A percentile compares a stretch with the other conserved stretches of the same genome.
phyloP scores from a whole-genome alignment of 2,888 invertebrate species.

The Lasiommata megera region DNA sequence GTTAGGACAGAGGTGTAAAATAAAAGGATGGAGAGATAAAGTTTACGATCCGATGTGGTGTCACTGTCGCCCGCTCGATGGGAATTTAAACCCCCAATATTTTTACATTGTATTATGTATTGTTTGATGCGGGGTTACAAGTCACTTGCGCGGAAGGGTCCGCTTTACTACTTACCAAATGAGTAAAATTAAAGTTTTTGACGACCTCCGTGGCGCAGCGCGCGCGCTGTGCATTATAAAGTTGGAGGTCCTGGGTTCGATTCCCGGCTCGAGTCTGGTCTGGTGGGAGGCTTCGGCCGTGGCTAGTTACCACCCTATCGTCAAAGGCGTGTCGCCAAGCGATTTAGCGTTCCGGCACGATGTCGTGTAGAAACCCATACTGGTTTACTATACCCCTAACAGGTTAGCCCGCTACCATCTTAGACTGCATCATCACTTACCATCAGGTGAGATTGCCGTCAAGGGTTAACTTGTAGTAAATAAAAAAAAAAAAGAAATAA shows the following conservation, averaged over 20 bases:
- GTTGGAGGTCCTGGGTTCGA: not conserved
- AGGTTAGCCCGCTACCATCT: too few relatives aligned
- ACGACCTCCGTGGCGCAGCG: not conserved
- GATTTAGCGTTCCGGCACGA: too few relatives aligned
- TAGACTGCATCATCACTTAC: too few relatives aligned
- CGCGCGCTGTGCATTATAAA: not conserved
- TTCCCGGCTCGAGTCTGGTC: not conserved
- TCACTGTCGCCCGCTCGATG: constrained; percentile 56
- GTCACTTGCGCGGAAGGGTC: not conserved
- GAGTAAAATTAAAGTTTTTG: not conserved
- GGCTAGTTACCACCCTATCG: too few relatives aligned
- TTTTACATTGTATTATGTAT: constrained; percentile 47
- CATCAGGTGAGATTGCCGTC: too few relatives aligned
- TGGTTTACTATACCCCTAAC: too few relatives aligned
- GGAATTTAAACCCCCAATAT: constrained; percentile 60
- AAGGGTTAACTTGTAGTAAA: too few relatives aligned
- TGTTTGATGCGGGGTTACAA: not conserved
- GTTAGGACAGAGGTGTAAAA: constrained; percentile 51
- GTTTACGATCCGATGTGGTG: constrained; percentile 70
- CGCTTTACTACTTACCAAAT: not conserved
- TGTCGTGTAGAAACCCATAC: too few relatives aligned
- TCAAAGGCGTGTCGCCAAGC: not conserved
- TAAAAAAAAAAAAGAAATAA: not conserved
- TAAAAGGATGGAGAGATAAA: constrained; percentile 70
- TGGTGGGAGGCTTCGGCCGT: too few relatives aligned